phyloP scores from a whole-genome alignment of 2,888 invertebrate species.

The Limnephilus rhombicus region DNA sequence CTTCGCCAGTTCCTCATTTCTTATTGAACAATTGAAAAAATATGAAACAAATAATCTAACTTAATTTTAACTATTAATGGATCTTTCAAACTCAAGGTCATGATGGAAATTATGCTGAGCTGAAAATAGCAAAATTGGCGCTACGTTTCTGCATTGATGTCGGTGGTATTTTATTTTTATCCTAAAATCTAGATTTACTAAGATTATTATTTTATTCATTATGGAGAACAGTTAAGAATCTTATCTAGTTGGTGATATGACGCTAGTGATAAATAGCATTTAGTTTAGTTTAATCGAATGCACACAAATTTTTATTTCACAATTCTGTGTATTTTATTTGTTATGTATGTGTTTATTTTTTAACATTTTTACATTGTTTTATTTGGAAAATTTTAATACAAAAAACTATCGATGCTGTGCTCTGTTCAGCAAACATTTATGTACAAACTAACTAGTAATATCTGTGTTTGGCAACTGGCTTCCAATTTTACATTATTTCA shows the following conservation, averaged over 20 bases:
- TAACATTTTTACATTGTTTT: not conserved
- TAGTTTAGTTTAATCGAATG: not conserved
- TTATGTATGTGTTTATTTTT: slow-evolving; percentile 21
- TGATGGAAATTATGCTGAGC: not conserved
- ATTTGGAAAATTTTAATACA: not conserved
- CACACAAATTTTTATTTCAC: not conserved
- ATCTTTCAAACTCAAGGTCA: not conserved
- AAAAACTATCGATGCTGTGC: not conserved
- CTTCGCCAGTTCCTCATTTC: not conserved
- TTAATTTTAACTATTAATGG: not conserved
- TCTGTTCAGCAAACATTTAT: not conserved
- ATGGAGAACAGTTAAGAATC: not conserved
- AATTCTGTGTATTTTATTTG: slow-evolving; percentile 5
- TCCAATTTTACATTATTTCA: not conserved
- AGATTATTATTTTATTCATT: slow-evolving; percentile 1
- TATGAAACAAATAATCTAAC: not conserved
- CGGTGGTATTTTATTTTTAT: not conserved
- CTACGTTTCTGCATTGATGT: not conserved
- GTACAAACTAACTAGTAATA: not conserved
- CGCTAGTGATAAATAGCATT: not conserved
- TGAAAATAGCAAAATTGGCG: not conserved
- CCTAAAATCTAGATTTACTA: not conserved
- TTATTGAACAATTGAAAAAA: not conserved
- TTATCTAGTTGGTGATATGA: not conserved
- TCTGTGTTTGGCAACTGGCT: not conserved